A percentile compares a stretch with the other conserved stretches of the same genome.
Conservation (phyloP, 2,113 vertebrate species). For the Scytalopus superciliaris region DNA sequence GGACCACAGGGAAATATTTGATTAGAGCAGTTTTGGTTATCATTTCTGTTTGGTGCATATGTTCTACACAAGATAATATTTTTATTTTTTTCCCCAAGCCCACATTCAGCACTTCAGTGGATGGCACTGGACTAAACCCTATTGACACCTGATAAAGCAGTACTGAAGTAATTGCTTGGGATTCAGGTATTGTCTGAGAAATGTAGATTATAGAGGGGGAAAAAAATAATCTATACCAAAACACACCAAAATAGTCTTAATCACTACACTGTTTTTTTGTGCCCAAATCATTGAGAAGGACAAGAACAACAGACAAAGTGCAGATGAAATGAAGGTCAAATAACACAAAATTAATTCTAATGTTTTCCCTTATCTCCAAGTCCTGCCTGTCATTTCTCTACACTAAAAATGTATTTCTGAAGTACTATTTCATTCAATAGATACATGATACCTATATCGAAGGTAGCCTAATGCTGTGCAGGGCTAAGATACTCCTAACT, state of each 20-base stretch:
- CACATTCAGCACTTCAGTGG: not conserved
- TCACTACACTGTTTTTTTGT: not conserved
- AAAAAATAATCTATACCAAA: not conserved
- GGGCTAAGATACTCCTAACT: conserved; percentile 49
- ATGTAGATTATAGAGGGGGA: not conserved
- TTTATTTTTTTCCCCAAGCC: not conserved
- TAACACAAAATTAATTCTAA: not conserved
- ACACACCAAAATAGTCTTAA: not conserved
- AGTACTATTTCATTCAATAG: conserved; percentile 50
- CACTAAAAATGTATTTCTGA: conserved; percentile 23
- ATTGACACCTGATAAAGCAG: not conserved
- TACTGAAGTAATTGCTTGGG: not conserved
- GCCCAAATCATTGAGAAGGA: not conserved
- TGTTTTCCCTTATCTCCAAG: not conserved
- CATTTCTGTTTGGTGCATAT: not conserved
- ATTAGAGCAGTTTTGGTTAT: not conserved
- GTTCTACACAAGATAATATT: not conserved
- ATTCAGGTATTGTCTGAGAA: not conserved
- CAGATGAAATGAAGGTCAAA: not conserved
- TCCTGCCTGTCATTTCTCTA: not conserved
- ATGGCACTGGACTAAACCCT: not conserved
- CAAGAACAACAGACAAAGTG: not conserved
- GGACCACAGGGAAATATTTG: not conserved
- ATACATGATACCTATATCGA: conserved; percentile 58
- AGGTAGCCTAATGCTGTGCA: conserved; percentile 49